These are phyloP conservation scores for Prochilodus magdalenae DNA, from an alignment of 2,113 vertebrate species.

Conservation along the genomic window DNA sequence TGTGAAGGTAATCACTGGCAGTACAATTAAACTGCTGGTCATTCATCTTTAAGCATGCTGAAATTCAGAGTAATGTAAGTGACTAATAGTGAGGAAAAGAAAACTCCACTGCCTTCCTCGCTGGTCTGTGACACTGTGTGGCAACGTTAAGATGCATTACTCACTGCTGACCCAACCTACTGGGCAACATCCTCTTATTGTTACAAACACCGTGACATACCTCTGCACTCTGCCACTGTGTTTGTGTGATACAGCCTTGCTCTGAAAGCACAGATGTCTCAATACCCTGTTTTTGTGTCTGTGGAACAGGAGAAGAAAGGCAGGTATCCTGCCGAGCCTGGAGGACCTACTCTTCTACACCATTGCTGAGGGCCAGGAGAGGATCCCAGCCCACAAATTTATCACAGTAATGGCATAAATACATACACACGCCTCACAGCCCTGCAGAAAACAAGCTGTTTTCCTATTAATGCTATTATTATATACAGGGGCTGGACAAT, in stretches of 20 bases:
- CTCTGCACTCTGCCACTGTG: background rate
- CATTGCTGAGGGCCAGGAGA: constrained; percentile 77
- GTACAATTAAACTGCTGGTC: background rate
- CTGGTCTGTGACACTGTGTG: background rate
- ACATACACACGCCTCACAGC: too few relatives aligned
- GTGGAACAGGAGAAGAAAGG: constrained; percentile 79
- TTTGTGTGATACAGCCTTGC: background rate
- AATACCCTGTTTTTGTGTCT: background rate
- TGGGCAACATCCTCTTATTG: background rate
- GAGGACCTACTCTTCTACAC: constrained; percentile 91
- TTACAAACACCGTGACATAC: background rate
- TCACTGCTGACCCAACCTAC: background rate
- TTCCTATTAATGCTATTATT: background rate
- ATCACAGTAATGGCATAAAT: constrained; percentile 48
- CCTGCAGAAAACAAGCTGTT: background rate
- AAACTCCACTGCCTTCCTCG: background rate
- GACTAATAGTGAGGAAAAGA: background rate
- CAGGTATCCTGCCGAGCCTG: constrained; percentile 86
- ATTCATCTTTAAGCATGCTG: background rate
- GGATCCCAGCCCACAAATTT: constrained; percentile 84
- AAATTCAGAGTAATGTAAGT: background rate
- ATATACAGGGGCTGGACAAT: too few relatives aligned
- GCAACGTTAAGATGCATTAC: background rate
- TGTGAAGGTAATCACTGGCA: too few relatives aligned
- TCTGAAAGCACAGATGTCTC: background rate